These are phyloP conservation scores for Diplosoma virens DNA, from an alignment of 23 tunicate species.

Conservation along the genomic window DNA sequence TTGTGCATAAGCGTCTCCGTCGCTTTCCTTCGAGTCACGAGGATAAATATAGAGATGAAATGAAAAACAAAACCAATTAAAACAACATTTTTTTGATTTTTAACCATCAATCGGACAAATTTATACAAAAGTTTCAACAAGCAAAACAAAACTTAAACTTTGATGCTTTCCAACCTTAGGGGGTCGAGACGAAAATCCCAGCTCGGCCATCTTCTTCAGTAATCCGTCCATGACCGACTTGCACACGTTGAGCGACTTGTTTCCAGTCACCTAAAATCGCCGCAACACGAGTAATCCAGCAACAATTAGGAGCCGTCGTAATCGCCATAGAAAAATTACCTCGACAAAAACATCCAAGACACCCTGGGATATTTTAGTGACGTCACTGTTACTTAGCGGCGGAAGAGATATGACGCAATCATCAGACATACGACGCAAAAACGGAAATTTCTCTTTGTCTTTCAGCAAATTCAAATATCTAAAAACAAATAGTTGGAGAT, in stretches of 20 bases:
- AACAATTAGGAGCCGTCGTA: no score
- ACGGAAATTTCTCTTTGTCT: constrained; percentile 67
- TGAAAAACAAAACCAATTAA: no score
- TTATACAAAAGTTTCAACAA: no score
- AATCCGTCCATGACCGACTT: constrained; percentile 70
- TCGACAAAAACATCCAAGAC: constrained; percentile 61
- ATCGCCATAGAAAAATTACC: no score
- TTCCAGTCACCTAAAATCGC: constrained; percentile 78
- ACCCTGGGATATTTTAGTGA: constrained; percentile 43
- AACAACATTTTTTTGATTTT: no score
- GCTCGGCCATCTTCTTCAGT: constrained; percentile 52
- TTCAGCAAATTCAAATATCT: constrained; percentile 76
- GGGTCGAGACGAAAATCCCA: constrained; percentile 48
- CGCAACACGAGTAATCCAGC: no score
- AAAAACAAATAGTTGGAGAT: no score
- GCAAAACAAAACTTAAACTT: no score
- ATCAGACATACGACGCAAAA: constrained; percentile 40
- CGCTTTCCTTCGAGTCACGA: no score
- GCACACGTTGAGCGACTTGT: constrained; percentile 59
- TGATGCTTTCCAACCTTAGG: constrained; percentile 18
- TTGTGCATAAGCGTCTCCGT: no score
- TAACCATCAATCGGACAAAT: no score
- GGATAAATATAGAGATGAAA: no score
- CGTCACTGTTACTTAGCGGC: constrained; percentile 81
- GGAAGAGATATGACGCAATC: constrained; percentile 85